phyloP scores from a whole-genome alignment of 2,797 vertebrate species.

The Parauchenoglanis ngamensis region DNA sequence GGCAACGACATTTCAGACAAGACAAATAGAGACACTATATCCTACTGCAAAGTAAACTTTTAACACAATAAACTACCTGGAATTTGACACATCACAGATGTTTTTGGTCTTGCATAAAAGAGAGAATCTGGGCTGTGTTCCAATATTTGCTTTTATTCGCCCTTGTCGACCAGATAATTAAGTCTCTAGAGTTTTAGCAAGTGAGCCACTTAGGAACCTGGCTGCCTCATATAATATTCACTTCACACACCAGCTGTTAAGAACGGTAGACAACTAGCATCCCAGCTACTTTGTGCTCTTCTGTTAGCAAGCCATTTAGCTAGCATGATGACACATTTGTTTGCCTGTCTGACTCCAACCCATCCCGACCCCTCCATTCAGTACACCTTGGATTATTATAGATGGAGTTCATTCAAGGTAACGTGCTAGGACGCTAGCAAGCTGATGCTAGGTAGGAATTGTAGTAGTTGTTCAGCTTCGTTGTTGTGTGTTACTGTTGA shows the following conservation, averaged over 20 bases:
- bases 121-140: not conserved
- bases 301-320: not conserved
- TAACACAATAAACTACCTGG: not conserved
- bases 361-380: not conserved
- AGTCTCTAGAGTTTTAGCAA: not conserved
- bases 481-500: not conserved
- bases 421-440: not conserved
- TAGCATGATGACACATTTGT: conserved; percentile 14
- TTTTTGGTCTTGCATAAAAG: not conserved
- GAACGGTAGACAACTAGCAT: not conserved
- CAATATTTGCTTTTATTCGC: conserved; percentile 10
- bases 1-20: not conserved
- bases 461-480: not conserved
- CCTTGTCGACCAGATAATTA: conserved; percentile 8
- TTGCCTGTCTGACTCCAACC: not conserved
- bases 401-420: not conserved
- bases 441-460: not conserved
- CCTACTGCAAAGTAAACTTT: not conserved
- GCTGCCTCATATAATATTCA: not conserved
- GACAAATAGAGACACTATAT: not conserved
- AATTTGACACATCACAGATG: not conserved
- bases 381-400: not conserved
- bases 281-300: not conserved
- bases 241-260: conserved; percentile 19
- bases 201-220: not conserved